phyloP scores from a whole-genome alignment of 2,797 vertebrate genomes.

The Danio kyathit region DNA sequence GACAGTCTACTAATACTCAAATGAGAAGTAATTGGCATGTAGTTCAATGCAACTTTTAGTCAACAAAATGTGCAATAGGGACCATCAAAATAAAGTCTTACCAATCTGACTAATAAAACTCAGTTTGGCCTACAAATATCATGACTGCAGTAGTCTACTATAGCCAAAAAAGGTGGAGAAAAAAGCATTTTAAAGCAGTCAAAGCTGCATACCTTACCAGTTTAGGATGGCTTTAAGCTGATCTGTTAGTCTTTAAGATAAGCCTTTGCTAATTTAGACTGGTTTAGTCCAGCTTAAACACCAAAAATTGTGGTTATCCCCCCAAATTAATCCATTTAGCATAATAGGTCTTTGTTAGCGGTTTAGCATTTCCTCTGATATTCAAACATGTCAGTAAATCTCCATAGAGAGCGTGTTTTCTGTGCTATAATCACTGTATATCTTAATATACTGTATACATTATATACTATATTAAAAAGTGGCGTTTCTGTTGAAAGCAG shows the following conservation, averaged over 20 bases:
- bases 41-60: too few species aligned
- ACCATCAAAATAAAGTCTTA: too few species aligned
- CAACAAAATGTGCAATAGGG: too few species aligned
- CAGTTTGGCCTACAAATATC: too few species aligned
- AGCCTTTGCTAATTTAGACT: background rate
- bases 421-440: background rate
- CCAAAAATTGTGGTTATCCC: background rate
- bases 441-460: background rate
- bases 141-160: too few species aligned
- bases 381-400: conserved; percentile 3
- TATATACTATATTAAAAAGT: background rate
- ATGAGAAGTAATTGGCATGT: too few species aligned
- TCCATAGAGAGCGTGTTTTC: background rate
- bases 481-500: background rate
- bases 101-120: too few species aligned
- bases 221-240: background rate
- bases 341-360: background rate
- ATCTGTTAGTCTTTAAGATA: background rate
- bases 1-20: too few species aligned
- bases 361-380: conserved; percentile 14
- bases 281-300: background rate
- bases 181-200: background rate
- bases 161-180: too few species aligned
- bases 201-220: background rate
- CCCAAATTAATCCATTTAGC: background rate